These are phyloP conservation scores for Rhizomys pruinosus DNA, from an alignment of 2,113 vertebrate species.

Conservation along the genomic window DNA sequence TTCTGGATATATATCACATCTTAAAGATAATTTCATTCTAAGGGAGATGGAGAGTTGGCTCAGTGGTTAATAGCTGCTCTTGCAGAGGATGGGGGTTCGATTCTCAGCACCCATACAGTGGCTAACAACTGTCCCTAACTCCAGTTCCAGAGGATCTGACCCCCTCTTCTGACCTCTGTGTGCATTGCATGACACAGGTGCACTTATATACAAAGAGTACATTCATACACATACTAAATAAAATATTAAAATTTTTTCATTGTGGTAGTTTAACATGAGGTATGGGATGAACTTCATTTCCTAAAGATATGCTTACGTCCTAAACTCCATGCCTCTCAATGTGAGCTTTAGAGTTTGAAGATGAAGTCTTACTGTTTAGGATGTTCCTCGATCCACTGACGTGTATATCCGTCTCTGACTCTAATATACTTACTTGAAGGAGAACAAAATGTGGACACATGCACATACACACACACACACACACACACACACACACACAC, in stretches of 20 bases:
- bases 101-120: too few relatives aligned
- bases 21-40: conserved; percentile 17
- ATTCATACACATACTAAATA: too few relatives aligned
- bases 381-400: not conserved
- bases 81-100: too few relatives aligned
- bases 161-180: too few relatives aligned
- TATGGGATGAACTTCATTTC: not conserved
- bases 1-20: conserved; percentile 4
- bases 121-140: too few relatives aligned
- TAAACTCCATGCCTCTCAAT: not conserved
- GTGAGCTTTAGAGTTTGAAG: conserved; percentile 22
- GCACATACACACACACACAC: not conserved
- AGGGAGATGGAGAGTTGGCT: not conserved
- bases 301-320: not conserved
- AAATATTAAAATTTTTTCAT: not conserved
- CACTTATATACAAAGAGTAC: too few relatives aligned
- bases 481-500: not conserved
- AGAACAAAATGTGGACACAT: not conserved
- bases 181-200: too few relatives aligned
- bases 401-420: too few relatives aligned
- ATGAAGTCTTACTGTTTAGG: not conserved
- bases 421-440: not conserved
- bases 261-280: not conserved
- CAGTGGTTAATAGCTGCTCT: too few relatives aligned
- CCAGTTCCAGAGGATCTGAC: too few relatives aligned